These are phyloP conservation scores for Heterotilapia buettikoferi DNA, from an alignment of 2,113 vertebrate genomes.

Conservation along the genomic window DNA sequence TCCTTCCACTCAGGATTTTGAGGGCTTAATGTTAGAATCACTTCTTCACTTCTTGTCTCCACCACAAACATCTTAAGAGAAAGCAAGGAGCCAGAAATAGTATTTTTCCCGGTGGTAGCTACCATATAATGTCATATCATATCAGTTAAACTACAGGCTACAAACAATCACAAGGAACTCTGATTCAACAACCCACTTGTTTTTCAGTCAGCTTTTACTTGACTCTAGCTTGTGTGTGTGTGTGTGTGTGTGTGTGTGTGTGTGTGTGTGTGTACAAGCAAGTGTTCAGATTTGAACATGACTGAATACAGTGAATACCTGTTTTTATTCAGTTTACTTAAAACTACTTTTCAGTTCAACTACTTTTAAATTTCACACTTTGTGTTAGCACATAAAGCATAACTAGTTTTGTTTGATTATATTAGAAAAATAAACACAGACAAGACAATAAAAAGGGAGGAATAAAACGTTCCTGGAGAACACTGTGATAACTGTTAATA, in stretches of 20 bases:
- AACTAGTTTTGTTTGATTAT: neutral
- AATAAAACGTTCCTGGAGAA: neutral
- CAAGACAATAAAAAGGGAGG: neutral
- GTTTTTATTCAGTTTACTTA: neutral
- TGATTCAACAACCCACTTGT: neutral
- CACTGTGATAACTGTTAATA: neutral
- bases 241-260: neutral
- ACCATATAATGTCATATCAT: neutral
- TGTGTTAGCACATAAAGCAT: neutral
- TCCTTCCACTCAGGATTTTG: slow-evolving; percentile 28
- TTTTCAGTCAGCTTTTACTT: neutral
- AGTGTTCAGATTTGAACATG: neutral
- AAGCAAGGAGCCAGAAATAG: neutral
- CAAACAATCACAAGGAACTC: neutral
- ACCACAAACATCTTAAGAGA: neutral
- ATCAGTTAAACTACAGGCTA: neutral
- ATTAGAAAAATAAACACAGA: neutral
- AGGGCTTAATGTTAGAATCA: slow-evolving; percentile 11
- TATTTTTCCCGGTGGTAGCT: neutral
- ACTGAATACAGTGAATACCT: neutral
- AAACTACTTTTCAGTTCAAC: neutral
- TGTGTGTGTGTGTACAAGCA: neutral
- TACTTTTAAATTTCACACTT: neutral
- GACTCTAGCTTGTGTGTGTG: neutral
- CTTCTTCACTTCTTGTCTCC: neutral